phyloP scores from a whole-genome alignment of 1,140 invertebrate genomes.

The Homalodisca vitripennis region DNA sequence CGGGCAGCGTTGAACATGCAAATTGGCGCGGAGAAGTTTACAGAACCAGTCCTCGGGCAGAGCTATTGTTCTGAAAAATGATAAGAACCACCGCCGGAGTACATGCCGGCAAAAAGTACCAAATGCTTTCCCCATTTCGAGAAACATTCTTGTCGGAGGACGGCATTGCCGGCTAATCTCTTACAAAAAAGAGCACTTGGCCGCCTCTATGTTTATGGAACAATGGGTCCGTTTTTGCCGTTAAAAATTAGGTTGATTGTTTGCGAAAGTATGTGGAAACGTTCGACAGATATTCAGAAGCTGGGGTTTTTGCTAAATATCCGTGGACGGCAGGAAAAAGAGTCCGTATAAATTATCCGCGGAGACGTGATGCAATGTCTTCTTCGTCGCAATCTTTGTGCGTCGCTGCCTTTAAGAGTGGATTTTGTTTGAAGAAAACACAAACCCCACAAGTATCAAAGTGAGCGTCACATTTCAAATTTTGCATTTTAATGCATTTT shows the following conservation, averaged over 20 bases:
- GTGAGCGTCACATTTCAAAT: too few species aligned
- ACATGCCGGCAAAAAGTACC: conserved; percentile 10
- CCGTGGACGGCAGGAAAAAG: not conserved
- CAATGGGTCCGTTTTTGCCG: conserved; percentile 13
- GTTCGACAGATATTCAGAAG: conserved; percentile 14
- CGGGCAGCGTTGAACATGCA: not conserved
- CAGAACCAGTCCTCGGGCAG: not conserved
- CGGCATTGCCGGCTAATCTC: conserved; percentile 4
- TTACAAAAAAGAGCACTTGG: not conserved
- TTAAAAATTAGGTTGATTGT: conserved; percentile 24
- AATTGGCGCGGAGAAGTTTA: not conserved
- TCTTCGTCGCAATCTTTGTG: not conserved
- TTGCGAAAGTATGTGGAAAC: conserved; percentile 16
- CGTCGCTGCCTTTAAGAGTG: not conserved
- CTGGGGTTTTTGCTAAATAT: not conserved
- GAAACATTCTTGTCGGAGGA: conserved; percentile 5
- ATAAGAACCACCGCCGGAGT: conserved; percentile 10
- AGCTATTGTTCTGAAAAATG: not conserved
- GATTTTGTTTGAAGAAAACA: too few species aligned
- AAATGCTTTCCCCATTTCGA: conserved; percentile 22
- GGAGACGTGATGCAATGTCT: conserved; percentile 6
- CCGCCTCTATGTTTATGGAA: conserved; percentile 17
- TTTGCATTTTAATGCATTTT: too few species aligned
- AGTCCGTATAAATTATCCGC: conserved; percentile 15
- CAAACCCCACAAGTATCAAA: too few species aligned